Evolutionary conservation across 2,113 vertebrate genomes (phyloP), one percentile per base, ranked within the genome.

Genomic region (Zosterops lateralis): DNA sequence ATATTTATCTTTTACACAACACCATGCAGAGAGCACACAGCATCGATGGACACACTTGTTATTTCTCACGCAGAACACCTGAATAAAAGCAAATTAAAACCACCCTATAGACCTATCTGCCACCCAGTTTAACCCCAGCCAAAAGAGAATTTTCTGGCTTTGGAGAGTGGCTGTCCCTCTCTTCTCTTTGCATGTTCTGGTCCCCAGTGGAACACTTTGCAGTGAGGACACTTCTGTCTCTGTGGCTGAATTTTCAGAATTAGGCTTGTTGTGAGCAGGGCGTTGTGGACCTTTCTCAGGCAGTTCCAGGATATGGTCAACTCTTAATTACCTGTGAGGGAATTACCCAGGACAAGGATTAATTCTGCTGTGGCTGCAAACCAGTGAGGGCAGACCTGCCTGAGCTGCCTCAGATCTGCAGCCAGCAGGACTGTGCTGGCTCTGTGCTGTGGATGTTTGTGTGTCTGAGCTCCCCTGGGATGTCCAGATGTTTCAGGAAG

Each of bases 31-130:
- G 10, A 73, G 29, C 29, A 50, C 8, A 28, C 25, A 50, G 47
- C 40, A 45, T 32, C 0, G 1, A 84, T 48, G 42, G 32, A 67
- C 32, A 79, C 20, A 25, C 20, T 0, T 0, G 19, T 14, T 54
- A 32, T 70, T 73, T 91, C 54, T 50, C 29, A 50, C 20, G 26
- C 5, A 28, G 38, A 77, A 77, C 16, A 34, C 29, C 7, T 26
- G 22, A 77, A 80, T 11, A 48, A 93, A 91, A 87, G 24, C 18
- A 68, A 73, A 86, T 56, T 58, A 17, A 32, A 80, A 25, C 10
- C 24, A 61, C 20, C 20, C 5, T 54, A 8, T 54, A 79, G 22
- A 57, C 26, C n/a, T 36, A 4, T 45, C 25, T 87, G 19, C 31
- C 65, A 7, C 6, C 8, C 38, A 56, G 11, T 57, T 61, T 50